A percentile compares a stretch with the other conserved stretches of the same genome.
These are phyloP conservation scores for Sapajus apella DNA, from an alignment of 2,113 vertebrate species.

Conservation along the genomic window DNA sequence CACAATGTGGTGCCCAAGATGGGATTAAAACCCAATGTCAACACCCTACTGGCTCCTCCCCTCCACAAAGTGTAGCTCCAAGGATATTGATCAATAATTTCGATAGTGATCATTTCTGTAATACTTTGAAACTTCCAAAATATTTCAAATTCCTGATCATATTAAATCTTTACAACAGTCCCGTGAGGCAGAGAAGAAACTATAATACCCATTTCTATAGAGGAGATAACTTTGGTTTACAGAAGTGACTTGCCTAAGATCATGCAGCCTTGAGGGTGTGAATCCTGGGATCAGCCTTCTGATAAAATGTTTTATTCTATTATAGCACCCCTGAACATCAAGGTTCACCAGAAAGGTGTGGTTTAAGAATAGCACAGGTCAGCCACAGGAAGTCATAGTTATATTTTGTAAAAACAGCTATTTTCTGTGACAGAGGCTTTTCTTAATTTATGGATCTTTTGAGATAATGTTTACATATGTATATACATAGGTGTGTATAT, in stretches of 20 bases:
- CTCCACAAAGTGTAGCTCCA: neutral
- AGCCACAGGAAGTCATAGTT: neutral
- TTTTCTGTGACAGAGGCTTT: neutral
- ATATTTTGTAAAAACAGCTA: neutral
- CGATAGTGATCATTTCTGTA: neutral
- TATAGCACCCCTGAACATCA: neutral
- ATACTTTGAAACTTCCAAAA: neutral
- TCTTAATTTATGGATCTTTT: neutral
- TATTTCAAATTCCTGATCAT: neutral
- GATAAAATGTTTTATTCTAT: neutral
- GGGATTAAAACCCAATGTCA: neutral
- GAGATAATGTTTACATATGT: neutral
- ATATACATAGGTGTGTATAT: neutral
- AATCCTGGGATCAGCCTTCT: neutral
- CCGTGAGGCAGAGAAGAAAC: neutral
- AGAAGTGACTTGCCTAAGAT: neutral
- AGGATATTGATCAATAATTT: neutral
- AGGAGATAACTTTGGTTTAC: neutral
- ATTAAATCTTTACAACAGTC: neutral
- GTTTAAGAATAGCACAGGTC: neutral
- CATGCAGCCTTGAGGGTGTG: neutral
- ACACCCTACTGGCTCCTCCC: neutral
- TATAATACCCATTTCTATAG: neutral
- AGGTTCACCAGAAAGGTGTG: neutral
- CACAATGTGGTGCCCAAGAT: neutral